Evolutionary conservation across 1,140 invertebrate genomes (phyloP).

Genomic region (Neodiprion virginianus): DNA sequence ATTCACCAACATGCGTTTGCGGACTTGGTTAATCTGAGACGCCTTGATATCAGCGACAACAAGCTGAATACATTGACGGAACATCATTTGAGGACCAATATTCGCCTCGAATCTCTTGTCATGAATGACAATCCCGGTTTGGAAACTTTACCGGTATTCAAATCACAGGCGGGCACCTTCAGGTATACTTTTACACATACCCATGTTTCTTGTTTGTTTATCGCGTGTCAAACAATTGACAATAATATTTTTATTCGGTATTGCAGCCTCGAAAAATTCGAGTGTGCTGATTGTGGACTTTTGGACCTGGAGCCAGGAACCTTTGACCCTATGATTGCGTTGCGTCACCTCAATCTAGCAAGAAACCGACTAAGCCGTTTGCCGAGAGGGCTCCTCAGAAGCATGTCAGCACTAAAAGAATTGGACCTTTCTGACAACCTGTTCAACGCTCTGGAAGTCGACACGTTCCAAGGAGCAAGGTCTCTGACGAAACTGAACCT

Average conservation of each 20-base stretch:
- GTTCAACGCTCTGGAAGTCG: slow-evolving; percentile 63
- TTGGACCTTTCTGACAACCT: slow-evolving; percentile 75
- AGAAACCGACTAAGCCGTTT: slow-evolving; percentile 60
- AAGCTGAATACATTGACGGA: slow-evolving; percentile 67
- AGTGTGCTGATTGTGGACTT: slow-evolving; percentile 73
- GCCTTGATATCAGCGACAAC: slow-evolving; percentile 75
- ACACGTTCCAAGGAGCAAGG: slow-evolving; percentile 65
- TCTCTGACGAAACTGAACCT: slow-evolving; percentile 71
- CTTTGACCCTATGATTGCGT: slow-evolving; percentile 71
- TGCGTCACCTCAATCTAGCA: slow-evolving; percentile 69
- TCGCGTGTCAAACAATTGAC: slow-evolving; percentile 16
- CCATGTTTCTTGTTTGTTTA: slow-evolving; percentile 9
- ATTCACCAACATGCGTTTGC: slow-evolving; percentile 73
- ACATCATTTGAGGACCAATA: slow-evolving; percentile 71
- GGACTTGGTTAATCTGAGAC: slow-evolving; percentile 66
- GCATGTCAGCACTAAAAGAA: slow-evolving; percentile 66
- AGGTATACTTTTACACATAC: slow-evolving; percentile 33
- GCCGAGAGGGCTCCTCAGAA: slow-evolving; percentile 56
- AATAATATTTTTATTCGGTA: slow-evolving; percentile 16
- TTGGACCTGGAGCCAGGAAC: slow-evolving; percentile 66
- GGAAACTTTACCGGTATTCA: slow-evolving; percentile 65
- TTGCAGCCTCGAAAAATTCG: slow-evolving; percentile 51
- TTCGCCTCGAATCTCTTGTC: slow-evolving; percentile 70
- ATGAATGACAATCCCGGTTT: slow-evolving; percentile 71
- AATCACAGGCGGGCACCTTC: slow-evolving; percentile 45